phyloP scores from a whole-genome alignment of 2,888 invertebrate genomes.

The Nudaria mundana region DNA sequence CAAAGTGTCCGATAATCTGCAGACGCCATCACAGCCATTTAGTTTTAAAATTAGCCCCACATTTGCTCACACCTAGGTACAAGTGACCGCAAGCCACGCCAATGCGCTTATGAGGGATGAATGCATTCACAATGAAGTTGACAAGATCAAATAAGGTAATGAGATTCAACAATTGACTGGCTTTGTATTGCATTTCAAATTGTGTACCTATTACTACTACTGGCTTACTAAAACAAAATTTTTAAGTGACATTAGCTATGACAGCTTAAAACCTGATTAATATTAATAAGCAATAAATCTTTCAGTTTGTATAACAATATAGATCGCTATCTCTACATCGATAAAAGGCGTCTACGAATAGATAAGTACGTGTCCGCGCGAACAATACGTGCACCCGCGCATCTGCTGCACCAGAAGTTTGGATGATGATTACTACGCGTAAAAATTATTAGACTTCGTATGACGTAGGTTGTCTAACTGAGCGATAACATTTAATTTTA shows the following conservation, averaged over 20 bases:
- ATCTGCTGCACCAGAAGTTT: slow-evolving; percentile 25
- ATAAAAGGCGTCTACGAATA: slow-evolving; percentile 13
- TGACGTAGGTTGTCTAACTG: slow-evolving; percentile 1
- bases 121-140: neutral
- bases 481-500: no score
- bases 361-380: slow-evolving; percentile 26
- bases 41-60: slow-evolving; percentile 11
- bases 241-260: neutral
- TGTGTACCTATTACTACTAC: no score
- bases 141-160: neutral
- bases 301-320: slow-evolving; percentile 4
- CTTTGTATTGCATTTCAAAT: no score
- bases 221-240: no score
- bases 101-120: neutral
- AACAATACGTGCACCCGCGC: slow-evolving; percentile 18
- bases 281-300: neutral
- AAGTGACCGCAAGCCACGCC: neutral
- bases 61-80: neutral
- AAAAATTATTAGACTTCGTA: slow-evolving; percentile 11
- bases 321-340: slow-evolving; percentile 11
- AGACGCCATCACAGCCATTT: slow-evolving; percentile 47
- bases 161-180: neutral
- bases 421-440: slow-evolving; percentile 23
- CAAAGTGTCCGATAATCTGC: slow-evolving; percentile 72
- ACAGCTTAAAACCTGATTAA: neutral